A percentile compares a stretch with the other conserved stretches of the same genome.
phyloP scores from a whole-genome alignment of 2,888 invertebrate genomes.

The Carabus problematicus region DNA sequence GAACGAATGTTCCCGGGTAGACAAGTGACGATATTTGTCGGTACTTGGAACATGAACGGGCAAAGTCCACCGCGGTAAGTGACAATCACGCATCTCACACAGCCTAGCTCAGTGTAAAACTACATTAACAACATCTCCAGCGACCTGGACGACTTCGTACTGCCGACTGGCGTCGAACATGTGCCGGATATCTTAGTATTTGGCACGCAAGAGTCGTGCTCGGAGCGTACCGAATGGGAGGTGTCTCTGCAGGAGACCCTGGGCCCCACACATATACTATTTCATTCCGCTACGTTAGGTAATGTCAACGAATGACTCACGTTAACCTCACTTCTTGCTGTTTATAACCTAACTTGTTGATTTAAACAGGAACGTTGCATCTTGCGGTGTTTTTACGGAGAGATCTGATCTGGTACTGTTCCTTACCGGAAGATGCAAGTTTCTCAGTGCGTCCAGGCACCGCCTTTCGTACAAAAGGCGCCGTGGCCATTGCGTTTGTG shows the following conservation, averaged over 20 bases:
- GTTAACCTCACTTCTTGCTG: too few relatives aligned
- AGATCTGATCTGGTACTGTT: conserved; percentile 96
- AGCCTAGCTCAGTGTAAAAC: too few relatives aligned
- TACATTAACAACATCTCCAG: too few relatives aligned
- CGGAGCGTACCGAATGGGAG: conserved; percentile 89
- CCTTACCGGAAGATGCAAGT: conserved; percentile 86
- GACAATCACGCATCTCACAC: conserved; percentile 21
- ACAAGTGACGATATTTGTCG: conserved; percentile 87
- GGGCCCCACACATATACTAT: conserved; percentile 90
- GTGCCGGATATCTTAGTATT: conserved; percentile 91
- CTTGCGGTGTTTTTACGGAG: conserved; percentile 86
- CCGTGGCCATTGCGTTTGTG: conserved; percentile 90
- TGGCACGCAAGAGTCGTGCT: conserved; percentile 92
- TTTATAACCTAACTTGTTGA: neutral
- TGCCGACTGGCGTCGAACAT: conserved; percentile 83
- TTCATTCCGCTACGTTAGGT: conserved; percentile 85
- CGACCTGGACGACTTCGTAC: conserved; percentile 87
- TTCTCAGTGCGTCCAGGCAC: conserved; percentile 89
- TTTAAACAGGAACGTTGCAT: conserved; percentile 76
- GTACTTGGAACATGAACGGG: conserved; percentile 98
- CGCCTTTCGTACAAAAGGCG: conserved; percentile 93
- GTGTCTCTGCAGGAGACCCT: conserved; percentile 90
- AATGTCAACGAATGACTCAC: too few relatives aligned
- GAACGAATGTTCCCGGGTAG: conserved; percentile 86
- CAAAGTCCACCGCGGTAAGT: conserved; percentile 80